A percentile compares a stretch with the other conserved stretches of the same genome.
These are phyloP conservation scores for Aporophyla nigra DNA, from an alignment of 2,888 invertebrate genomes.

Conservation along the genomic window DNA sequence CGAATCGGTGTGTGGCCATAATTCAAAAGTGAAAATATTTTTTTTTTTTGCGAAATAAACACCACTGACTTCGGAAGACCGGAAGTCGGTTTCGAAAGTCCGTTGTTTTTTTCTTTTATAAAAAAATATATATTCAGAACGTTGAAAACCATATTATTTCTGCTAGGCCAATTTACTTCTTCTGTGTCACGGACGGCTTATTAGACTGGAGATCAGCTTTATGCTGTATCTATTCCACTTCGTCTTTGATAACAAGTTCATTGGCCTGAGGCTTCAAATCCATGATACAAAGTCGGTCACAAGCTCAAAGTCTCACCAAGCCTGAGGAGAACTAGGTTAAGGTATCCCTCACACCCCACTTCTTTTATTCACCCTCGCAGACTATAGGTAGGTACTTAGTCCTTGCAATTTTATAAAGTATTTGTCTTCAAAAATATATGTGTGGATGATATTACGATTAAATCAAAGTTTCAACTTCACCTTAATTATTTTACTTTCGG, in stretches of 20 bases:
- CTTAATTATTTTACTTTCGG: too few species aligned
- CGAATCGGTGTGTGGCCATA: too few species aligned
- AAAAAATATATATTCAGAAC: too few species aligned
- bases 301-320: slow-evolving; percentile 1
- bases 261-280: neutral
- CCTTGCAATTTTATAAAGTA: slow-evolving; percentile 3
- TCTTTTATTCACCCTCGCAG: neutral
- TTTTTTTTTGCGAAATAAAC: too few species aligned
- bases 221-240: slow-evolving; percentile 28
- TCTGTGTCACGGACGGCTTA: neutral
- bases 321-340: slow-evolving; percentile 20
- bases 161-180: neutral
- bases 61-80: too few species aligned
- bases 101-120: neutral
- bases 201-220: neutral
- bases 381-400: neutral
- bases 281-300: neutral
- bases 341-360: neutral
- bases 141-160: neutral
- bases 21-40: too few species aligned
- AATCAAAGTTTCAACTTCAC: neutral
- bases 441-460: neutral
- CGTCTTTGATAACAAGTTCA: slow-evolving; percentile 32
- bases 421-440: neutral
- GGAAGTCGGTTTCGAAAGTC: too few species aligned